phyloP scores from a whole-genome alignment of 2,797 vertebrate species.

The Rhabdophis nuchalis region DNA sequence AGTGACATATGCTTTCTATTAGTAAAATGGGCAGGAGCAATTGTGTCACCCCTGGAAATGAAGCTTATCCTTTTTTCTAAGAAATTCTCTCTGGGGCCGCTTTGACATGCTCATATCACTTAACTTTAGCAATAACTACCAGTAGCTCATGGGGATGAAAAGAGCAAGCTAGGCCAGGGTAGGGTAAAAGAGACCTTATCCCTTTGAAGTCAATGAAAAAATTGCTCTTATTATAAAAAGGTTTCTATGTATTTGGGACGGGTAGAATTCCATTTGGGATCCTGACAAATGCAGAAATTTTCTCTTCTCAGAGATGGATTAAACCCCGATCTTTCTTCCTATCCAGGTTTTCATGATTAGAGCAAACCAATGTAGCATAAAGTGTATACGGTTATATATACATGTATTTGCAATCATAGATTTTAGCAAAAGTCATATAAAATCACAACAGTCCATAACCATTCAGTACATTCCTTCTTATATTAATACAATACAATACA shows the following conservation, averaged over 20 bases:
- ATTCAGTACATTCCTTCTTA: background rate
- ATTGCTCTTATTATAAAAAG: background rate
- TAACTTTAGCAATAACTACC: background rate
- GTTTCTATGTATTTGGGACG: background rate
- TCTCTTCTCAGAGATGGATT: background rate
- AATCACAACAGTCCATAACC: background rate
- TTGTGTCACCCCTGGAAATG: background rate
- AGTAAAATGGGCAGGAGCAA: background rate
- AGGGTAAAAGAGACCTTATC: background rate
- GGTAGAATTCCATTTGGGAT: background rate
- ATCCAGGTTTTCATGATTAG: background rate
- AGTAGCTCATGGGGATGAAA: no score
- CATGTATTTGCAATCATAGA: background rate
- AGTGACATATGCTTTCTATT: background rate
- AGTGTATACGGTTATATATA: background rate
- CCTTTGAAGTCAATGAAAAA: background rate
- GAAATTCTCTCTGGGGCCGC: background rate
- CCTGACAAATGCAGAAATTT: background rate
- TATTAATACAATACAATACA: no score
- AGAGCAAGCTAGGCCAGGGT: background rate
- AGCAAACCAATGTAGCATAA: background rate
- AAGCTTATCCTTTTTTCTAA: background rate
- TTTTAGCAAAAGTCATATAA: no score
- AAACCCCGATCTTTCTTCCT: background rate
- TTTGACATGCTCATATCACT: background rate